Percentiles rank a stretch among this genome's conserved stretches.
phyloP scores from a whole-genome alignment of 92 coral and sea anemone genomes.

The Heteractis magnifica region DNA sequence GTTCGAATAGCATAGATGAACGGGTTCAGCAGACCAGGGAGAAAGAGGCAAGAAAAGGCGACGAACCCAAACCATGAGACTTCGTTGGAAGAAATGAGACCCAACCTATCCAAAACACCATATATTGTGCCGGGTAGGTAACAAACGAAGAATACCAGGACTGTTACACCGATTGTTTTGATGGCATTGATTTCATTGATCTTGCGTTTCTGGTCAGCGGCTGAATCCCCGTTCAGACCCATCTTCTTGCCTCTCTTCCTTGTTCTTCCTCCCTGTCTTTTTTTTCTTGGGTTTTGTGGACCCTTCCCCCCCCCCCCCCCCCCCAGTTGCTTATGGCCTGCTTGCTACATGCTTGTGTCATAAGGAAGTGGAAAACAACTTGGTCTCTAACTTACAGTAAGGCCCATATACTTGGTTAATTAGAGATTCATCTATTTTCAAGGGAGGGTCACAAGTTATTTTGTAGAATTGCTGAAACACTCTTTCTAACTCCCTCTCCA shows the following conservation, averaged over 20 bases:
- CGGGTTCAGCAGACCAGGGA: slow-evolving; percentile 9
- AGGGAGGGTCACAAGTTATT: too few species aligned
- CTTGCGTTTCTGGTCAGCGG: neutral
- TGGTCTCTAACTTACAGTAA: too few species aligned
- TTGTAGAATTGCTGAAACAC: neutral
- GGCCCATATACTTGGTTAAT: too few species aligned
- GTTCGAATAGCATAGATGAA: too few species aligned
- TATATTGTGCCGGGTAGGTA: slow-evolving; percentile 4
- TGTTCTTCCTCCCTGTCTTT: too few species aligned
- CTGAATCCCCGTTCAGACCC: neutral
- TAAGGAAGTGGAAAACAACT: too few species aligned
- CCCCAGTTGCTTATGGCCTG: too few species aligned
- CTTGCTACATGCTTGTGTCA: too few species aligned
- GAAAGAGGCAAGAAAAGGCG: neutral
- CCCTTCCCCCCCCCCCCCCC: too few species aligned
- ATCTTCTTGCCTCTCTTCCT: neutral
- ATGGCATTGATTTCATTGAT: slow-evolving; percentile 15
- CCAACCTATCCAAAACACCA: neutral
- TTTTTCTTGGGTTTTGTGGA: too few species aligned
- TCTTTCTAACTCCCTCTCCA: neutral
- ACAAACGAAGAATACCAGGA: slow-evolving; percentile 10
- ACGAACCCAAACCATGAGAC: slow-evolving; percentile 33
- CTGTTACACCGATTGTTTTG: slow-evolving; percentile 18
- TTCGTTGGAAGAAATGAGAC: neutral
- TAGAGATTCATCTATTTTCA: too few species aligned